Percentiles rank a stretch among this genome's conserved stretches.
These are phyloP conservation scores for Theropithecus gelada DNA, from an alignment of 2,113 vertebrate species.

Conservation along the genomic window DNA sequence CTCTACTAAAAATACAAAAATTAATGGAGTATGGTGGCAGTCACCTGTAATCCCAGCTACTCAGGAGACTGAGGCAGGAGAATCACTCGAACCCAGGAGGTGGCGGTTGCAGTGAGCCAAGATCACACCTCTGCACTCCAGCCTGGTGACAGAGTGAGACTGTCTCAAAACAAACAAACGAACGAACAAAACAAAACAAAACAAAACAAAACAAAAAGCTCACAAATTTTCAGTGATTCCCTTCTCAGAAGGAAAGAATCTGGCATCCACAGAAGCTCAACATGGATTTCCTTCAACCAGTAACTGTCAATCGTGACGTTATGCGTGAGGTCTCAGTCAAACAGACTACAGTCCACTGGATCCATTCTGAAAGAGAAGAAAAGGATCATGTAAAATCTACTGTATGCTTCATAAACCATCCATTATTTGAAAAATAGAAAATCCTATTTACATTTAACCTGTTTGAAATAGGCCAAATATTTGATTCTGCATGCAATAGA, in stretches of 20 bases:
- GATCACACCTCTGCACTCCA: no score
- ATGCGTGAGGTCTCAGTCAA: neutral
- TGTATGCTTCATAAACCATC: neutral
- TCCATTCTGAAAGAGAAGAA: neutral
- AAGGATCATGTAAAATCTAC: accelerated
- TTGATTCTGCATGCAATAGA: neutral
- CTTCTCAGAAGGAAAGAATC: neutral
- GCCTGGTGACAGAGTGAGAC: no score
- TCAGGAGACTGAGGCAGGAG: no score
- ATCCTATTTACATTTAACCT: conserved; percentile 43
- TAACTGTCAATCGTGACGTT: neutral
- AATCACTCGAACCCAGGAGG: no score
- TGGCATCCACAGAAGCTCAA: neutral
- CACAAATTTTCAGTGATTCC: neutral
- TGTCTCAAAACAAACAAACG: no score
- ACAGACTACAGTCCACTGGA: neutral
- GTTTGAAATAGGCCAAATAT: conserved; percentile 24
- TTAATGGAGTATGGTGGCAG: no score
- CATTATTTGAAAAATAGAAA: conserved; percentile 42
- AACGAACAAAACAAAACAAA: no score
- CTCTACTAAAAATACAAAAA: no score
- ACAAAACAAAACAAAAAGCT: no score
- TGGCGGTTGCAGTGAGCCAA: no score
- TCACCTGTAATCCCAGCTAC: no score
- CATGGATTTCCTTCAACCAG: neutral